These are phyloP conservation scores for Florisuga fusca DNA, from an alignment of 2,797 vertebrate species.

Conservation along the genomic window DNA sequence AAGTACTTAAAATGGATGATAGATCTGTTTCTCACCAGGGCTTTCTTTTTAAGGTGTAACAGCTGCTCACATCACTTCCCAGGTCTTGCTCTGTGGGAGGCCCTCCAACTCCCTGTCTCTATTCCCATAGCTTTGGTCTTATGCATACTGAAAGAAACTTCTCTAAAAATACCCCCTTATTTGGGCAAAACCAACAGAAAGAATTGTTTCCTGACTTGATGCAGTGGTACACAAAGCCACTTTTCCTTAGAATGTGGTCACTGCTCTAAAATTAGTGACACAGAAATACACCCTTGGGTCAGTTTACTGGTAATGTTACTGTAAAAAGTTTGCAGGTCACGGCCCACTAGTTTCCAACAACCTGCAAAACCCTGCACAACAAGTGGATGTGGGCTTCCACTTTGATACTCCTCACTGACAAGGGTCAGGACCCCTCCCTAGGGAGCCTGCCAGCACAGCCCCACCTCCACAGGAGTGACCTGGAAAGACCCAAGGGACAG, in stretches of 20 bases:
- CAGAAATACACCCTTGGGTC: neutral
- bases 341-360: neutral
- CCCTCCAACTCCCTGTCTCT: neutral
- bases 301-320: neutral
- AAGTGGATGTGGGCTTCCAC: neutral
- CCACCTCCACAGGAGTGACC: neutral
- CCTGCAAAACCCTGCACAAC: neutral
- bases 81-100: neutral
- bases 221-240: neutral
- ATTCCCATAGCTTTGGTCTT: neutral
- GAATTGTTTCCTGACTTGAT: neutral
- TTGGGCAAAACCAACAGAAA: slow-evolving; percentile 23
- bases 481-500: neutral
- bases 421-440: neutral
- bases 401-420: neutral
- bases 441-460: neutral
- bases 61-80: neutral
- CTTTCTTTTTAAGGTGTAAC: neutral
- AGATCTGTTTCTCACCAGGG: neutral
- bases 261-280: neutral
- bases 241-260: neutral
- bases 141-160: neutral
- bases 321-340: neutral
- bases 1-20: neutral
- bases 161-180: slow-evolving; percentile 2